Evolutionary conservation across 2,113 vertebrate genomes (phyloP).

Genomic region (Stegostoma tigrinum): DNA sequence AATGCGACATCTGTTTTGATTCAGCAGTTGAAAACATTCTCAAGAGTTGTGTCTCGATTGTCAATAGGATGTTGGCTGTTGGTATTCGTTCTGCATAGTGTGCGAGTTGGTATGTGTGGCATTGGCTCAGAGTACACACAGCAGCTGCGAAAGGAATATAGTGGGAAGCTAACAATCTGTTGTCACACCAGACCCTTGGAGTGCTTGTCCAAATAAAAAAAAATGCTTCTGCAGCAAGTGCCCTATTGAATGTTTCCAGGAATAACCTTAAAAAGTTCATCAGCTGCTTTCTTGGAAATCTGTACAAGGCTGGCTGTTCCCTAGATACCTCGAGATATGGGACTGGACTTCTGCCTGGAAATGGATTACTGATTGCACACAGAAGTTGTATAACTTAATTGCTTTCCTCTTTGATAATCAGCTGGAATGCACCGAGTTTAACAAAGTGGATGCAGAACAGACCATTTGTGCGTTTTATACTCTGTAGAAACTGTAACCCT

Average conservation of each 20-base stretch:
- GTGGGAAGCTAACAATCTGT: neutral
- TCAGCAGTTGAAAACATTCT: constrained; percentile 43
- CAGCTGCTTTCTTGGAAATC: constrained; percentile 79
- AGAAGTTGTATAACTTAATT: neutral
- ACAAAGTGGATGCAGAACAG: neutral
- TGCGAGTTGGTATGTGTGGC: neutral
- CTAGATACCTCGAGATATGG: constrained; percentile 48
- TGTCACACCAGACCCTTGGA: neutral
- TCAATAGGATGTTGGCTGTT: constrained; percentile 41
- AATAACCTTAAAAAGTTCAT: constrained; percentile 66
- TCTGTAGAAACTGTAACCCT: neutral
- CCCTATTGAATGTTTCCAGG: constrained; percentile 80
- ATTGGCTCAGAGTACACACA: neutral
- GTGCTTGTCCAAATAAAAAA: neutral
- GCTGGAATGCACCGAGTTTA: neutral
- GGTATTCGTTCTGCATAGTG: neutral
- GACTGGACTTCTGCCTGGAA: neutral
- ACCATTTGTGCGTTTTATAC: neutral
- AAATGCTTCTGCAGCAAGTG: constrained; percentile 61
- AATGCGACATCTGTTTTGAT: constrained; percentile 34
- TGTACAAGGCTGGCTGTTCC: constrained; percentile 53
- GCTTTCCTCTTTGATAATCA: neutral
- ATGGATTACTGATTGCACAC: neutral
- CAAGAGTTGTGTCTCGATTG: neutral
- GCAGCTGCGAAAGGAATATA: neutral